These are phyloP conservation scores for Heliconius nattereri DNA, from an alignment of 1,140 invertebrate genomes.

Conservation along the genomic window DNA sequence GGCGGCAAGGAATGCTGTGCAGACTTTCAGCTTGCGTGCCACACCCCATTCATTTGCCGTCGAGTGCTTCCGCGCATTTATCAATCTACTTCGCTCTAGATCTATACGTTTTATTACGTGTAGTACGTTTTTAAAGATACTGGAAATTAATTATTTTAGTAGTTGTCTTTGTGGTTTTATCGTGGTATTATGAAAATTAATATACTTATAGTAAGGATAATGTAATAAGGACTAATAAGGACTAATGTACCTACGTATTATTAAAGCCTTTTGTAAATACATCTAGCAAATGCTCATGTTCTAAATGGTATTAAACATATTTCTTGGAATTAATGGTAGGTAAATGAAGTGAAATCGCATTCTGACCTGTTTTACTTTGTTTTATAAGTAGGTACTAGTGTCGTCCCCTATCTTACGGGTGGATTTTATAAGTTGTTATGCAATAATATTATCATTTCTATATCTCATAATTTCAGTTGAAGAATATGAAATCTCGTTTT, in stretches of 20 bases:
- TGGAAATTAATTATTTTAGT: neutral
- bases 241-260: neutral
- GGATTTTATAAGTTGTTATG: too few relatives aligned
- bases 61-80: slow-evolving; percentile 74
- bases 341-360: too few relatives aligned
- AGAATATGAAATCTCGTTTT: neutral
- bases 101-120: slow-evolving; percentile 12
- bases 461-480: neutral
- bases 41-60: slow-evolving; percentile 70
- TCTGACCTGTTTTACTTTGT: too few relatives aligned
- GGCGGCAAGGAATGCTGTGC: slow-evolving; percentile 51
- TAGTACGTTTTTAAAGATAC: neutral
- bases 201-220: too few relatives aligned
- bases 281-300: neutral
- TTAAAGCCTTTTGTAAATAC: neutral
- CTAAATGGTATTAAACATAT: neutral
- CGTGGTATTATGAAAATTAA: too few relatives aligned
- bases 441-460: neutral
- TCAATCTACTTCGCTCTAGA: slow-evolving; percentile 55
- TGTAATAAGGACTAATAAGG: too few relatives aligned
- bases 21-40: slow-evolving; percentile 63
- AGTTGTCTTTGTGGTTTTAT: neutral
- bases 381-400: too few relatives aligned
- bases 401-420: too few relatives aligned
- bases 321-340: too few relatives aligned